These are phyloP conservation scores for Phalacrocorax pelagicus DNA, from an alignment of 2,113 vertebrate genomes.

Conservation along the genomic window DNA sequence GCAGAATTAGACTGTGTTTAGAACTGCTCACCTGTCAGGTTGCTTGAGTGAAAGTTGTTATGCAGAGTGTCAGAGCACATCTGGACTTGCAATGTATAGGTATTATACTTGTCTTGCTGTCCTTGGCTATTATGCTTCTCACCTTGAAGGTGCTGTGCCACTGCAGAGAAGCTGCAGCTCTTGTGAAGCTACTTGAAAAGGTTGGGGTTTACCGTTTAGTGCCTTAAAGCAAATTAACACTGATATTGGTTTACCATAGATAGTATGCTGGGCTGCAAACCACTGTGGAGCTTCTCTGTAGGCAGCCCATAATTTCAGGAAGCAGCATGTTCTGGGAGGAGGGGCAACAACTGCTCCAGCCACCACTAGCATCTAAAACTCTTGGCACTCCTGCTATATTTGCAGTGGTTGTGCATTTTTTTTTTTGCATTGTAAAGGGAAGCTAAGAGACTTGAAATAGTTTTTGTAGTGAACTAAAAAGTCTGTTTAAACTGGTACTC, in stretches of 20 bases:
- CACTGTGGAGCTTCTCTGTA: not conserved
- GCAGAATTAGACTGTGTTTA: not conserved
- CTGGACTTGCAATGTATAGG: not conserved
- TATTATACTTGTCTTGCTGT: not conserved
- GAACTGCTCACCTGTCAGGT: not conserved
- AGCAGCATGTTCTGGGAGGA: not conserved
- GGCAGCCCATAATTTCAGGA: not conserved
- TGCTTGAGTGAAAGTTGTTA: not conserved
- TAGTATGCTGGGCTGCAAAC: not conserved
- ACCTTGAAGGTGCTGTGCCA: not conserved
- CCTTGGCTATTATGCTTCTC: not conserved
- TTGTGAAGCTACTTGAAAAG: not conserved
- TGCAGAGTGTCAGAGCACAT: not conserved
- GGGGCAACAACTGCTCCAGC: not conserved
- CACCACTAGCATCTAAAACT: not conserved
- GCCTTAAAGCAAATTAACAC: not conserved
- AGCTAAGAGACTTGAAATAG: not conserved
- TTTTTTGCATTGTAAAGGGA: not conserved
- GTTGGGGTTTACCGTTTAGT: not conserved
- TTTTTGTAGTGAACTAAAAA: not conserved
- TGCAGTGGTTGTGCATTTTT: not conserved
- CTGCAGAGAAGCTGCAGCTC: not conserved
- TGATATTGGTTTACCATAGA: not conserved
- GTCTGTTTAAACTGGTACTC: not conserved
- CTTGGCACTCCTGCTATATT: not conserved